Conservation (phyloP, 2,888 invertebrate genomes). For the Chymomyza amoena region DNA sequence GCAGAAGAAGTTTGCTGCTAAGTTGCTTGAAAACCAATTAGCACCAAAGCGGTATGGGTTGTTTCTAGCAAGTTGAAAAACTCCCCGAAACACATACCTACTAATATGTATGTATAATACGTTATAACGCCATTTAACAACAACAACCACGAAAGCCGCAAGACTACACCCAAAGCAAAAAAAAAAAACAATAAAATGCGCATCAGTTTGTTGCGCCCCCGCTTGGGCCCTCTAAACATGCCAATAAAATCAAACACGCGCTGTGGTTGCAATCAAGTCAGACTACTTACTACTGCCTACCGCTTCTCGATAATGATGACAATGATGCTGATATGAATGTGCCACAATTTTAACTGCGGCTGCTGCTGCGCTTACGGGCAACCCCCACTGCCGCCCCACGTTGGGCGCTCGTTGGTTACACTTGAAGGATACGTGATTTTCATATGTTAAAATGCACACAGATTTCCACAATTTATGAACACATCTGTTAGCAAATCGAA, state of each 20-base stretch:
- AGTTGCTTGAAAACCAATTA: constrained; percentile 45
- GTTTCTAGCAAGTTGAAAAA: neutral
- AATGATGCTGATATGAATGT: constrained; percentile 32
- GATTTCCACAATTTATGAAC: constrained; percentile 69
- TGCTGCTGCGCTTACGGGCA: neutral
- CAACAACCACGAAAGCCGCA: constrained; percentile 27
- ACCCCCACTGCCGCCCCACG: neutral
- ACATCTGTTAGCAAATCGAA: constrained; percentile 68
- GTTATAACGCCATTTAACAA: constrained; percentile 25
- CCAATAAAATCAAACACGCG: neutral
- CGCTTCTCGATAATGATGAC: constrained; percentile 37
- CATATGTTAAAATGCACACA: constrained; percentile 67
- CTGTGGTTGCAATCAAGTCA: neutral
- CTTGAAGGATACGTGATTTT: constrained; percentile 52
- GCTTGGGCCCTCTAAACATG: neutral
- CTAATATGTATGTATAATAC: neutral
- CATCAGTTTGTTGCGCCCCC: constrained; percentile 10
- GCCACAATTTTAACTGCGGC: neutral
- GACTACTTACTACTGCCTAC: neutral
- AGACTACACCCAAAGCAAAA: constrained; percentile 1
- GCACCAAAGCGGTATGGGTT: neutral
- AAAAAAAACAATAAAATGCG: constrained; percentile 28
- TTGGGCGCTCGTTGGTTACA: neutral
- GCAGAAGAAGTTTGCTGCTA: constrained; percentile 17
- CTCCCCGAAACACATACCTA: neutral